Evolutionary conservation across 2,888 invertebrate species (phyloP), one percentile per base, ranked within the genome.

Genomic region (Autographa gamma): DNA sequence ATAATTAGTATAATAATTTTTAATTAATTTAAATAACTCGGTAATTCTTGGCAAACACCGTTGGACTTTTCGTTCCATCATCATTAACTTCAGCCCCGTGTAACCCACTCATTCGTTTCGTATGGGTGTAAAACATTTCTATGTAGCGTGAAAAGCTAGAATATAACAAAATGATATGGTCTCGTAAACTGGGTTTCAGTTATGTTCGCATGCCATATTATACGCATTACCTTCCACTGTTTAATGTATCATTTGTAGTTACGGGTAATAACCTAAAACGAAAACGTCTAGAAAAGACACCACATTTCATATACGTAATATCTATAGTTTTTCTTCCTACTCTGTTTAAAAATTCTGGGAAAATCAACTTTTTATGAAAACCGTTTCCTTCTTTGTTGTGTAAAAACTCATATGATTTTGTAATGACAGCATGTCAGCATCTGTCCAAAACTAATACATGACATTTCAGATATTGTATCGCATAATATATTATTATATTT

Each of bases 371-470:
- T 25, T 25, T 25, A 25, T 25, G 25, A 25, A 25, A 25, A 25
- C 25, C 25, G 25, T 25, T 25, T 25, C 25, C 25, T 25, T 25
- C 38, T 38, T 38, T 38, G 38, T 38, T 38, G 2, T 38, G 11
- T 38, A 38, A 38, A 38, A 43, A 14, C 14, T 43, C 38, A 11
- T 38, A 69, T 71, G 64, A 68, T 73, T 68, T 81, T 79, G 72
- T 66, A 74, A 70, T 77, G 66, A 43, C 73, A 71, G 83, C 82
- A 79, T 78, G 78, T 77, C 80, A 83, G 77, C 68, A n/a, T 6
- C 48, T 48, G 48, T 48, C 48, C n/a, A 48, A n/a, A 43, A 16
- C 16, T 6, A 16, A 5, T 11, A 41, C 41, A 41, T 11, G 13
- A 11, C 41, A 41, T 43, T 48, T 48, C n/a, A 43, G 2, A 43